Conservation (phyloP, 1,140 invertebrate species). For the Drosophila sucinea region DNA sequence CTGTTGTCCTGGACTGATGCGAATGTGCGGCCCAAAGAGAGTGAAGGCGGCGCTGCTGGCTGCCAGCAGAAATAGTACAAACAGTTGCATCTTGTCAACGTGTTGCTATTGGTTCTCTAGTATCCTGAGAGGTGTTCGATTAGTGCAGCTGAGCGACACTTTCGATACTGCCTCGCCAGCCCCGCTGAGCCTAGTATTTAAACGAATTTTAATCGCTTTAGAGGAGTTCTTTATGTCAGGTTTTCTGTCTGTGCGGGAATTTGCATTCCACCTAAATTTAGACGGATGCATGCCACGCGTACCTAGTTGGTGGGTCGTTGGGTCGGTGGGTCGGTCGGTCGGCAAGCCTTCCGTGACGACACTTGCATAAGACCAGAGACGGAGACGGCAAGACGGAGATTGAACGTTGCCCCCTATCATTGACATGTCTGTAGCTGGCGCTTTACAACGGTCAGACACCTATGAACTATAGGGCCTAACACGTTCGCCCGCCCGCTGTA, state of each 20-base stretch:
- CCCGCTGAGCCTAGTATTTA: conserved; percentile 44
- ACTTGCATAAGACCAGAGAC: conserved; percentile 35
- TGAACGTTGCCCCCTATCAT: background rate
- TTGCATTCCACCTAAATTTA: conserved; percentile 34
- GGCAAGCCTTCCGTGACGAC: conserved; percentile 4
- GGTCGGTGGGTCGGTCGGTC: too few species aligned
- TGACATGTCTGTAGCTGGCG: conserved; percentile 24
- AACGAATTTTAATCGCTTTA: conserved; percentile 9
- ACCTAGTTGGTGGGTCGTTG: too few species aligned
- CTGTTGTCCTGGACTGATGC: conserved; percentile 51
- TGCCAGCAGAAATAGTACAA: conserved; percentile 49
- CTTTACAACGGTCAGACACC: conserved; percentile 12
- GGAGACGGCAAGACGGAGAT: background rate
- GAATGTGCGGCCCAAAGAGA: conserved; percentile 62
- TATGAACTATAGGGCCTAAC: conserved; percentile 13
- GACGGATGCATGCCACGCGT: conserved; percentile 57
- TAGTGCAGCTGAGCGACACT: conserved; percentile 31
- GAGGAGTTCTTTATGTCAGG: conserved; percentile 3
- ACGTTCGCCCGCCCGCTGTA: conserved; percentile 18
- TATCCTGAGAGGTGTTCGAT: conserved; percentile 18
- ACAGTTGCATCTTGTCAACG: conserved; percentile 47
- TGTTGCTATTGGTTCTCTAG: background rate
- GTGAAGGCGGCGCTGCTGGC: conserved; percentile 56
- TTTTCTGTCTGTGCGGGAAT: conserved; percentile 36
- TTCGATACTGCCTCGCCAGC: conserved; percentile 45